These are phyloP conservation scores for Odontophorus gujanensis DNA, from an alignment of 2,113 vertebrate species.

Conservation along the genomic window DNA sequence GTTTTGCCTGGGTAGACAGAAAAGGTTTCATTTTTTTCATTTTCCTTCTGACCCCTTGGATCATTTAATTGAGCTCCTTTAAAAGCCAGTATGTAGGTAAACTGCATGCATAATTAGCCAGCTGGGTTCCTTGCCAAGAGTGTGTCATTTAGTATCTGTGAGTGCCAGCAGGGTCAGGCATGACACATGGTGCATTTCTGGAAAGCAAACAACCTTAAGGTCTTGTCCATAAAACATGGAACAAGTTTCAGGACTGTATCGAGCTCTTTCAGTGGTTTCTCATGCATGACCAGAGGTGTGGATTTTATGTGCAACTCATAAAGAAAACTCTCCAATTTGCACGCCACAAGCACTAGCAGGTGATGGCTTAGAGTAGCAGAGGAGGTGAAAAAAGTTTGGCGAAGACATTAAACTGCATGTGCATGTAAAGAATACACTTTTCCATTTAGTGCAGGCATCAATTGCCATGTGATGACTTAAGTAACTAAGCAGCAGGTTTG, in stretches of 20 bases:
- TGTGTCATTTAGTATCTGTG: slow-evolving; percentile 43
- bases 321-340: slow-evolving; percentile 64
- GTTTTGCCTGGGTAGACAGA: slow-evolving; percentile 26
- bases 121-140: slow-evolving; percentile 56
- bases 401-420: slow-evolving; percentile 38
- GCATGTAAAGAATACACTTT: slow-evolving; percentile 24
- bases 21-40: slow-evolving; percentile 27
- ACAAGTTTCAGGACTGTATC: slow-evolving; percentile 38
- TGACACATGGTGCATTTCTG: slow-evolving; percentile 57
- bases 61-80: slow-evolving; percentile 50
- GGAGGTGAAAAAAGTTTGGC: slow-evolving; percentile 58
- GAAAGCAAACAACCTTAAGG: slow-evolving; percentile 56
- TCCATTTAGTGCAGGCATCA: slow-evolving; percentile 21
- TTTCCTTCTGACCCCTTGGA: slow-evolving; percentile 47
- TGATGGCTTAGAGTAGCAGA: slow-evolving; percentile 57
- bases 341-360: slow-evolving; percentile 57
- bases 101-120: slow-evolving; percentile 54
- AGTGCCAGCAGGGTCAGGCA: slow-evolving; percentile 49
- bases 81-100: slow-evolving; percentile 34
- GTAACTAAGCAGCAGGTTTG: slow-evolving; percentile 23
- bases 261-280: slow-evolving; percentile 62
- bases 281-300: slow-evolving; percentile 74
- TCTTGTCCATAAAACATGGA: slow-evolving; percentile 57
- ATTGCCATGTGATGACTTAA: background rate
- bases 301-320: slow-evolving; percentile 76